These are phyloP conservation scores for Gnathonemus echidnorhynchus DNA, from an alignment of 2,113 vertebrate genomes.

Conservation along the genomic window DNA sequence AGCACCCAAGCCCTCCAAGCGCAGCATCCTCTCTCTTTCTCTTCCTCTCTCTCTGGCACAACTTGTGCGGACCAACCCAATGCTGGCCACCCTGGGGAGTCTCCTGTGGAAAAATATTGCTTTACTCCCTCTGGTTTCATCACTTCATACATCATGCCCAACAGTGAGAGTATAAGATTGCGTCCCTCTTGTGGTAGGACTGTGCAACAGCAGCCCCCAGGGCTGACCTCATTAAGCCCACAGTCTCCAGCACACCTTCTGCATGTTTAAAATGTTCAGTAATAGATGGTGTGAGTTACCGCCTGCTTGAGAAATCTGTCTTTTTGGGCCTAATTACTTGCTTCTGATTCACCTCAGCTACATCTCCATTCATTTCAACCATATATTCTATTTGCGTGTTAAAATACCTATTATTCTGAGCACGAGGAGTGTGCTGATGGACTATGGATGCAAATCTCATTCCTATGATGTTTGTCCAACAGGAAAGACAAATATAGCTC, in stretches of 20 bases:
- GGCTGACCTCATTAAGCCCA: background rate
- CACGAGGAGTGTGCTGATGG: background rate
- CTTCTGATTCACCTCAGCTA: background rate
- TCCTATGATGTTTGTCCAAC: background rate
- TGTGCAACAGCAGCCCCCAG: background rate
- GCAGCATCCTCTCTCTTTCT: background rate
- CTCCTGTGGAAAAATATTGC: background rate
- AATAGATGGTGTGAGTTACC: background rate
- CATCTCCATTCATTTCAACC: background rate
- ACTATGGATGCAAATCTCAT: background rate
- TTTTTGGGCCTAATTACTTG: background rate
- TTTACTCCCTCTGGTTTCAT: background rate
- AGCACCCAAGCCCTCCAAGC: background rate
- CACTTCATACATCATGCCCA: background rate
- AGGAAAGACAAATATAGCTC: background rate
- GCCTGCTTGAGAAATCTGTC: background rate
- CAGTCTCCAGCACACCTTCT: background rate
- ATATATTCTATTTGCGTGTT: background rate
- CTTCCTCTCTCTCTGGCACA: background rate
- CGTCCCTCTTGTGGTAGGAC: background rate
- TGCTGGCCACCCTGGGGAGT: background rate
- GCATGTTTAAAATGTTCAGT: background rate
- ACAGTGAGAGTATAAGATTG: background rate
- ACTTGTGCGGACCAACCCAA: background rate
- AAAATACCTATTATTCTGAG: background rate